Evolutionary conservation across 2,797 vertebrate species (phyloP).

Genomic region (Tangara arthus): DNA sequence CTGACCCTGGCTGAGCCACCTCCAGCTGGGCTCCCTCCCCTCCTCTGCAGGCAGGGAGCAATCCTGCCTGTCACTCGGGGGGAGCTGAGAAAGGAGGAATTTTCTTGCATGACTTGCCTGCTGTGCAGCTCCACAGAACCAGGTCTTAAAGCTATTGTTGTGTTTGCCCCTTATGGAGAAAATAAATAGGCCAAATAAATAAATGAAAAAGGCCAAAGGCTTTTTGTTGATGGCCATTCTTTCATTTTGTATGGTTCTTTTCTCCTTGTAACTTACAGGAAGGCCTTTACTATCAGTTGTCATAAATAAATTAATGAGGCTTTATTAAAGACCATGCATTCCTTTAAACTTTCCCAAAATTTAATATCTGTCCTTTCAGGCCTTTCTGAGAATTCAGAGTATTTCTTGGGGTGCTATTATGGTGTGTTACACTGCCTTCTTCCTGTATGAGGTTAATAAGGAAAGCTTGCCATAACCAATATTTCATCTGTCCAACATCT

Average conservation of each 20-base stretch:
- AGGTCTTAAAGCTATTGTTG: background rate
- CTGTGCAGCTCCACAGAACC: background rate
- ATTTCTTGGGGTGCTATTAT: background rate
- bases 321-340: background rate
- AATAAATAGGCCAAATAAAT: constrained; percentile 29
- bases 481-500: background rate
- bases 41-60: background rate
- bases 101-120: background rate
- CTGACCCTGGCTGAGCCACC: accelerated
- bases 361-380: background rate
- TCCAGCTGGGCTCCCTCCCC: background rate
- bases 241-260: background rate
- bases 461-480: background rate
- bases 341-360: background rate
- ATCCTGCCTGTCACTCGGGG: accelerated
- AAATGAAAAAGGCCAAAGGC: background rate
- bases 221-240: background rate
- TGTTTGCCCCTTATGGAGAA: background rate
- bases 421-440: background rate
- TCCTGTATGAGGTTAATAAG: background rate
- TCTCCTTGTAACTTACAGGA: background rate
- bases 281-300: background rate
- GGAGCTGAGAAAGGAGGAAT: background rate
- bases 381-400: background rate
- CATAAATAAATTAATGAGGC: background rate